Base-by-base conservation (phyloP, 37 sponge, comb jelly and placozoan species). In the Beroe forskalii region DNA sequence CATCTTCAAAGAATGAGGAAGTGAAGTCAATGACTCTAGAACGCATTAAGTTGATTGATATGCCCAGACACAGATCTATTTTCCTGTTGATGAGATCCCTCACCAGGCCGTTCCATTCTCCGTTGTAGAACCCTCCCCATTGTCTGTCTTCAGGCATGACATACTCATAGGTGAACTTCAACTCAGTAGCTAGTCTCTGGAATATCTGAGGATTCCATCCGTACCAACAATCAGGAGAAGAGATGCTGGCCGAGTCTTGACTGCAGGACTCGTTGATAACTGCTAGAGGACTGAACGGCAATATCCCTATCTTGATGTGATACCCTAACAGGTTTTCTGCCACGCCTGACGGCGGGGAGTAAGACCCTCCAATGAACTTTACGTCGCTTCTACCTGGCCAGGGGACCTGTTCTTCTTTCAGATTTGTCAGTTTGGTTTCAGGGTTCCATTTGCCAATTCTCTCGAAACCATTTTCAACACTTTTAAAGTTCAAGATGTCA, bases 401-500 rank as follows among this genome's bases (percentile, higher is more conserved):
- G 9, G 4, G 40, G 4, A 72, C 75, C 22, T 3, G 28, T 37
- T 72, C 14, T 17, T 37, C 39, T 19, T 14, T 9, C 14, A 20
- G 40, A 37, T 72, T 30, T 35, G 9, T 2, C 38, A 72, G 75
- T 1, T 39, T 39, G 14, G 0, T 32, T 37, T 38, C 40, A 1
- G 28, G 6, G 22, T 37, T 30, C 75, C 75, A 72, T 3, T 36
- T 22, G 6, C 75, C 75, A 36, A 72, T 20, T 20, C 33, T 72
- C 38, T 33, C 38, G 22, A 72, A 72, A n/a, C n/a, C n/a, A 3
- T 20, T 20, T 20, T 3, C 8, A 1, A 3, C 38, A n/a, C n/a
- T n/a, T 72, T 72, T 72, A 4, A 72, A 72, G 20, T 72, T 72
- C 75, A 72, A 6, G 35, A 72, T 33, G 75, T 72, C 75, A 33